Percentiles rank a stretch among this genome's conserved stretches.
Conservation (phyloP, 2,113 vertebrate species). For the Sorex araneus region DNA sequence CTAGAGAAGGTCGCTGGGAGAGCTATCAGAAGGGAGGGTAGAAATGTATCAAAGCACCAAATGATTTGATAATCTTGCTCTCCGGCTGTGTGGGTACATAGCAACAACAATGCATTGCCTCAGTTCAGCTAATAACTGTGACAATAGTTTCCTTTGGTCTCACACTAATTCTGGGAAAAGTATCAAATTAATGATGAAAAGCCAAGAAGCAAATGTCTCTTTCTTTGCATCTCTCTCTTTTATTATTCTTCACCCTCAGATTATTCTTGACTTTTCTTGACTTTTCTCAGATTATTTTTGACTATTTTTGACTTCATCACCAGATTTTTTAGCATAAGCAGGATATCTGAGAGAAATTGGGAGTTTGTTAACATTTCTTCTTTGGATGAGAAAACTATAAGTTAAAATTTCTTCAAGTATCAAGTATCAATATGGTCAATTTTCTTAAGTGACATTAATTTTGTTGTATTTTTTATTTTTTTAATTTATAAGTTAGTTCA, state of each 20-base stretch:
- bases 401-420: constrained; percentile 48
- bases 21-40: not conserved
- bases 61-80: constrained; percentile 37
- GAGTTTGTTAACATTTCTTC: constrained; percentile 53
- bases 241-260: not conserved
- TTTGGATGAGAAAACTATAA: constrained; percentile 57
- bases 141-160: constrained; percentile 30
- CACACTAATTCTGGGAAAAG: constrained; percentile 17
- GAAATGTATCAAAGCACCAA: not conserved
- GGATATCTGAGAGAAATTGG: constrained; percentile 54
- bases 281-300: too few species aligned
- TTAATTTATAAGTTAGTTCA: too few species aligned
- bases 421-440: constrained; percentile 59
- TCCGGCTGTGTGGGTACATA: not conserved
- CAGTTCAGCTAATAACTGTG: constrained; percentile 49
- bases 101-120: not conserved
- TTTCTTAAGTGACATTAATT: constrained; percentile 64
- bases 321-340: constrained; percentile 66
- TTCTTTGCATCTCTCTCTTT: not conserved
- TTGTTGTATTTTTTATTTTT: too few species aligned
- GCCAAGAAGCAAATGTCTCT: constrained; percentile 32
- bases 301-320: not conserved
- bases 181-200: constrained; percentile 54
- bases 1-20: not conserved
- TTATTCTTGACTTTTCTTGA: constrained; percentile 62